Evolutionary conservation across 1,140 invertebrate genomes (phyloP), one percentile per base, ranked within the genome.

Genomic region (Caenorhabditis brenneri): DNA sequence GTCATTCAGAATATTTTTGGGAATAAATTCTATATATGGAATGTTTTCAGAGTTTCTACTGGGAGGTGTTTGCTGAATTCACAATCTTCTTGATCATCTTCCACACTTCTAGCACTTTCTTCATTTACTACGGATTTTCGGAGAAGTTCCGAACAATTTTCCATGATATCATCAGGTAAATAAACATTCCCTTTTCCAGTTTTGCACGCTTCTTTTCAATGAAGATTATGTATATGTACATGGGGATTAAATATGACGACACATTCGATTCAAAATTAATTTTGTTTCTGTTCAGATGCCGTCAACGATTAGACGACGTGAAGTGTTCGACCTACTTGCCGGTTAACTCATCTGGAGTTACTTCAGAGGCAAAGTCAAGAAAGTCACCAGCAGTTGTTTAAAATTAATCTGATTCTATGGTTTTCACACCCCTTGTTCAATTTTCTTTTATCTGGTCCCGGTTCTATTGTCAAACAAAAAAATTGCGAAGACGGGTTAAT

Each of bases 51-150:
- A 74, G 65, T 42, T 42, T 74, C 65, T 74, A 74, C 29, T 74
- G 65, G 65, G 65, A 74, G 24, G 65, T 74, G 19, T 74, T 74
- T 31, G 65, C 65, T n/a, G 65, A 74, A 42, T 74, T 74, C 36
- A 74, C 65, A 46, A 74, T 74, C 4, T 74, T 74, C 36, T 42
- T 74, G n/a, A 74, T 74, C 12, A 74, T 74, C n/a, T 74, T 74
- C 22, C 65, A 74, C 29, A 74, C 65, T 6, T 74, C 65, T 1
- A 74, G 65, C 36, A 74, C 65, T 42, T 74, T 74, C 36, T 74
- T 74, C 65, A 74, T 74, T 42, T 74, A 74, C n/a, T 74, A 74
- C 36, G 65, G 65, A 74, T 74, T 74, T 9, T 74, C 65, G 22
- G 65, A 74, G 36, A 74, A 74, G 33, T 74, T 74, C 19, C 65